Evolutionary conservation across 2,113 vertebrate genomes (phyloP), one percentile per base, ranked within the genome.

Genomic region (Solenodon paradoxus): DNA sequence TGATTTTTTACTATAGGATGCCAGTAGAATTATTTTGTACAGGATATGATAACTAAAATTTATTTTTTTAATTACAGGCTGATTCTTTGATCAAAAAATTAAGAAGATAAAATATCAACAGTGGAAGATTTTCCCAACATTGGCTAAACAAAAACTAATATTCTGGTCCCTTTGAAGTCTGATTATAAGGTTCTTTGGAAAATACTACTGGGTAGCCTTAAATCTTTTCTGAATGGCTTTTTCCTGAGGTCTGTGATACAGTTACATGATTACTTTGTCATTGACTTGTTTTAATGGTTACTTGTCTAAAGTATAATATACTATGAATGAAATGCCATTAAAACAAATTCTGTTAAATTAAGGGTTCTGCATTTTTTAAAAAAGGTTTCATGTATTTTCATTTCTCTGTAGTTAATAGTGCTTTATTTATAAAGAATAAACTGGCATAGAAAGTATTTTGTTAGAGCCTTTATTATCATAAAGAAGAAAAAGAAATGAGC

Each of bases 51-150:
- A 92, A 38, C 32, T 93, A 78, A 3, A 75, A 77, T 79, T 9
- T 92, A 69, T n/a, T 66, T 77, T 83, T 91, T 42, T 15, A 82
- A 95, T 97, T 66, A 19, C 83, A 99, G 99, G 98, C 98, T 75
- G 99, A 99, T 51, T 97, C 98, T 88, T 98, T 99, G 90, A 98
- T 99, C 24, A 98, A 99, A 96, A 98, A 98, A 91, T 96, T 99
- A 95, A 99, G 98, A 71, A 97, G 95, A 94, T 97, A 97, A 96
- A 97, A 90, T 68, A 81, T 95, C 95, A 93, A 93, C 94, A 98
- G 85, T 45, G 98, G 98, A 98, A 96, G 98, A 98, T 87, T 89
- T 92, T 74, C 42, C 24, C 63, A 66, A 88, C 79, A 49, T 90
- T 85, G 90, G 71, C 45, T 95, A 0, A 0, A 40, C 71, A 79